Conservation (phyloP, 2,797 vertebrate genomes). For the Sciaenops ocellatus region DNA sequence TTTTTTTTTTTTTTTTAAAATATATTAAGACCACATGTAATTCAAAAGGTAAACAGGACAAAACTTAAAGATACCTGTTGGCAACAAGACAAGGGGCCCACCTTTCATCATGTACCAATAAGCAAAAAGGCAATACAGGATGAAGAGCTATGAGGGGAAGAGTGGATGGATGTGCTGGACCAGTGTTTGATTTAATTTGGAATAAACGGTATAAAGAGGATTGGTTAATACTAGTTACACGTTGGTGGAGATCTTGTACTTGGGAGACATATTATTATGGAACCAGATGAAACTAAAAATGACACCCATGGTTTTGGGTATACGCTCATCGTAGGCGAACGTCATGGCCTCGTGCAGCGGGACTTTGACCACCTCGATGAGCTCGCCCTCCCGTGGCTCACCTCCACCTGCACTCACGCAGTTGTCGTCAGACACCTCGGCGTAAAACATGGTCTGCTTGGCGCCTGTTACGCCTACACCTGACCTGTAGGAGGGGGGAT, state of each 20-base stretch:
- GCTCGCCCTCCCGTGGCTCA: constrained; percentile 90
- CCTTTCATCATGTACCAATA: constrained; percentile 70
- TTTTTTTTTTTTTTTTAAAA: constrained; percentile 47
- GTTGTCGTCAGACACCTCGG: constrained; percentile 94
- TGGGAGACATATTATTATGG: constrained; percentile 91
- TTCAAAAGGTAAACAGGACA: constrained; percentile 47
- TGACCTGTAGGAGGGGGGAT: constrained; percentile 79
- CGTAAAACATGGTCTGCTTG: constrained; percentile 95
- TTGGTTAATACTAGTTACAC: constrained; percentile 79
- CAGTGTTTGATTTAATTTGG: constrained; percentile 70
- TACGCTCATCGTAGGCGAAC: constrained; percentile 88
- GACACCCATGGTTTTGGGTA: constrained; percentile 93
- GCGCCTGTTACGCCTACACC: constrained; percentile 92
- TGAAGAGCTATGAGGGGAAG: constrained; percentile 60
- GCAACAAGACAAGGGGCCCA: constrained; percentile 65
- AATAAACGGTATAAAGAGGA: constrained; percentile 57
- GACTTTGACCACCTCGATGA: constrained; percentile 94
- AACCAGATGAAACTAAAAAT: constrained; percentile 96
- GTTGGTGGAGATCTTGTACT: constrained; percentile 91
- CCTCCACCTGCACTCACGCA: constrained; percentile 88
- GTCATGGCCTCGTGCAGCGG: constrained; percentile 91
- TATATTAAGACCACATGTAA: constrained; percentile 56
- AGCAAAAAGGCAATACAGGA: constrained; percentile 74
- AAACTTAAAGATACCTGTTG: constrained; percentile 64
- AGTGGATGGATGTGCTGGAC: constrained; percentile 64